Percentiles rank a stretch among this genome's conserved stretches.
phyloP scores from a whole-genome alignment of 2,113 vertebrate species.

The Setophaga kirtlandii region DNA sequence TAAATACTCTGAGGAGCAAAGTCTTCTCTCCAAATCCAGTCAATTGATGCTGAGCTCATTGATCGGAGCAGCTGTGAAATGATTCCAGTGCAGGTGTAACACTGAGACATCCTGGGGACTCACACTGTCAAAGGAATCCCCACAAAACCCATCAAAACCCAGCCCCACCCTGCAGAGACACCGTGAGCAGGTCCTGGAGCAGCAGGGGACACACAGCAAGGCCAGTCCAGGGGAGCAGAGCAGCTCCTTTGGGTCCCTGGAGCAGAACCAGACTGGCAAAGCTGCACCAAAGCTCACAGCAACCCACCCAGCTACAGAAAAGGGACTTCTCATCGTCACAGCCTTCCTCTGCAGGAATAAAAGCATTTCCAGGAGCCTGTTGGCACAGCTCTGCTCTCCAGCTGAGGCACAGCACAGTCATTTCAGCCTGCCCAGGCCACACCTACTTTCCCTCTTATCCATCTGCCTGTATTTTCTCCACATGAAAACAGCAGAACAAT shows the following conservation, averaged over 20 bases:
- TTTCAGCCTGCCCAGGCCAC: too few species aligned
- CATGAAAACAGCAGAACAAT: not conserved
- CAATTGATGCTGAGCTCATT: not conserved
- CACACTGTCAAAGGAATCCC: not conserved
- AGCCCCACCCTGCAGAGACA: not conserved
- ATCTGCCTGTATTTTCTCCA: not conserved
- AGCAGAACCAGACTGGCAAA: not conserved
- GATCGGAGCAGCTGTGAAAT: not conserved
- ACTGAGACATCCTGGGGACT: not conserved
- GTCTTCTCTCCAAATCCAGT: not conserved
- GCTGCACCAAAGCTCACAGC: not conserved
- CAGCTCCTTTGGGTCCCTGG: fast-evolving
- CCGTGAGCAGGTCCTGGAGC: not conserved
- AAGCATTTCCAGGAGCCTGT: not conserved
- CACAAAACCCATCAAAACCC: not conserved
- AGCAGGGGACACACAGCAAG: not conserved
- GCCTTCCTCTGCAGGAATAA: not conserved
- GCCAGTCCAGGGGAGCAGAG: not conserved
- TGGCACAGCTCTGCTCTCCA: not conserved
- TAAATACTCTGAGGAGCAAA: not conserved
- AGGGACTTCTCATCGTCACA: fast-evolving
- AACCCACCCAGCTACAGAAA: not conserved
- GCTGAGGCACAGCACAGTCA: not conserved
- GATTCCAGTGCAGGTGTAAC: not conserved
- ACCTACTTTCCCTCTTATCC: not conserved